These are phyloP conservation scores for Eupithecia inturbata DNA, from an alignment of 2,888 invertebrate species.

Conservation along the genomic window DNA sequence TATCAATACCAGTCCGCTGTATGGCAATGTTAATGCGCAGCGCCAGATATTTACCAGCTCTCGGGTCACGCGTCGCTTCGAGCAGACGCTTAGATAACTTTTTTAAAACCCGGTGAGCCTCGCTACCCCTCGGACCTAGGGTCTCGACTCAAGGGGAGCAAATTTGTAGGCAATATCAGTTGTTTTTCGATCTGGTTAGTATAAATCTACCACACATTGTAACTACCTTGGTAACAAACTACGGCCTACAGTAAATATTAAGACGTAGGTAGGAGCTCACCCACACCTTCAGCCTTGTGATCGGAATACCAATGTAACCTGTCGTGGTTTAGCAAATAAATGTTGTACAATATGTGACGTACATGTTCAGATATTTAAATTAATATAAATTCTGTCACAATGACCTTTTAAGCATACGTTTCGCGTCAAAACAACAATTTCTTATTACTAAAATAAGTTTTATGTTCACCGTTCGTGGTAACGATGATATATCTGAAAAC, in stretches of 20 bases:
- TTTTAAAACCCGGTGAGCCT: too few species aligned
- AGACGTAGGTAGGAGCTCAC: conserved; percentile 21
- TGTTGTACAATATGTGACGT: neutral
- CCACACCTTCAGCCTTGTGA: conserved; percentile 29
- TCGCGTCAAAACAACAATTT: neutral
- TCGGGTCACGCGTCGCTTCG: too few species aligned
- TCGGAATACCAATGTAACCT: conserved; percentile 27
- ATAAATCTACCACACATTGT: neutral
- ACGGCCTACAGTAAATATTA: conserved; percentile 5
- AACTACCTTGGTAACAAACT: neutral
- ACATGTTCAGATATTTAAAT: neutral
- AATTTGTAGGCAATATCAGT: too few species aligned
- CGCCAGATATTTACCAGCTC: too few species aligned
- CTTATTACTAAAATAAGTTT: neutral
- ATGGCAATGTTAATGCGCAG: too few species aligned
- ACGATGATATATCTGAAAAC: too few species aligned
- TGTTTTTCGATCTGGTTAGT: too few species aligned
- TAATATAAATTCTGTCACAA: neutral
- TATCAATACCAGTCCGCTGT: too few species aligned
- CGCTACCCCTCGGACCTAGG: too few species aligned
- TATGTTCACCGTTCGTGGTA: neutral
- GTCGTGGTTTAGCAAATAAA: conserved; percentile 16
- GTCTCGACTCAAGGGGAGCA: too few species aligned
- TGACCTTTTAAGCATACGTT: neutral
- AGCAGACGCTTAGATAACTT: too few species aligned